Conservation (phyloP, 2,113 vertebrate genomes). For the Odontesthes bonariensis region DNA sequence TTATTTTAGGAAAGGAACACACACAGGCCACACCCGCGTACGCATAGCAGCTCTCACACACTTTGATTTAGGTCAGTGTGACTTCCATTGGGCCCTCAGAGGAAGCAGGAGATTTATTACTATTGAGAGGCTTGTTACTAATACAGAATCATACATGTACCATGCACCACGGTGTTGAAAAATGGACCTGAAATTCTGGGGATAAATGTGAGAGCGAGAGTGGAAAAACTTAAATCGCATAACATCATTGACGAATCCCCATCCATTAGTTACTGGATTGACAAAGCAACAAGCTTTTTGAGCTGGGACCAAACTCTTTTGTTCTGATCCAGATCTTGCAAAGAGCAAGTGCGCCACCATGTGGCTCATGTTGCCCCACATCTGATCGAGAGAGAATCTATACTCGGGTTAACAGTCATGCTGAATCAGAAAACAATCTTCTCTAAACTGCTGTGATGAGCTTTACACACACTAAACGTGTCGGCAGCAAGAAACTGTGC, state of each 20-base stretch:
- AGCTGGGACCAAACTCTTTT: background rate
- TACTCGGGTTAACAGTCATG: too few relatives aligned
- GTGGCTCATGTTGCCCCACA: background rate
- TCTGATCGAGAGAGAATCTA: too few relatives aligned
- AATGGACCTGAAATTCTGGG: too few relatives aligned
- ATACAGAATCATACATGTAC: background rate
- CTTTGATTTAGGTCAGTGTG: background rate
- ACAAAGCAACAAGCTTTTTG: background rate
- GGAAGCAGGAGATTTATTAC: background rate
- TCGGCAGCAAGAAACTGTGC: too few relatives aligned
- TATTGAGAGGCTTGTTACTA: background rate
- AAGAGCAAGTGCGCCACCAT: constrained; percentile 41
- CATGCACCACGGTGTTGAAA: background rate
- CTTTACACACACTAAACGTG: too few relatives aligned
- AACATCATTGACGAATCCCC: too few relatives aligned
- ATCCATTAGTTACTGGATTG: background rate
- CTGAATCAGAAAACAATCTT: too few relatives aligned
- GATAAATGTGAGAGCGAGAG: too few relatives aligned
- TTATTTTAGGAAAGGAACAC: background rate
- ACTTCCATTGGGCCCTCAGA: background rate
- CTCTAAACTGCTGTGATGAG: too few relatives aligned
- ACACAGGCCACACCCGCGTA: background rate
- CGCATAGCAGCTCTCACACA: background rate
- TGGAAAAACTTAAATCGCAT: background rate
- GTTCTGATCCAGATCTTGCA: background rate